These are phyloP conservation scores for Nomada ruficornis DNA, from an alignment of 2,888 invertebrate species.

Conservation along the genomic window DNA sequence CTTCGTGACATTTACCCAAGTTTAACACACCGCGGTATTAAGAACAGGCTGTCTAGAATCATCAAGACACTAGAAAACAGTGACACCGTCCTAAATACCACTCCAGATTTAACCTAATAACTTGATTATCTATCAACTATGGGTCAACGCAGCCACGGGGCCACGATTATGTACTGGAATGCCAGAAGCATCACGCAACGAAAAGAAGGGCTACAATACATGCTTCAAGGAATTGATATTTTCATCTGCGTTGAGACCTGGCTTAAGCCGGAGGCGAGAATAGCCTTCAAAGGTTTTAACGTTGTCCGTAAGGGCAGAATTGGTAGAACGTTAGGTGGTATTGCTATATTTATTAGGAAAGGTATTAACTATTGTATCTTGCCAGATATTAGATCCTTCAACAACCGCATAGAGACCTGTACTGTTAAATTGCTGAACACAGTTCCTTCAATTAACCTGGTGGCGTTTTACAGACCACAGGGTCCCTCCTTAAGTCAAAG, in stretches of 20 bases:
- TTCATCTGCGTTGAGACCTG: conserved; percentile 1
- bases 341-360: background rate
- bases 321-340: conserved; percentile 1
- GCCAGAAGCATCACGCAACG: background rate
- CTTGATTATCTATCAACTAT: background rate
- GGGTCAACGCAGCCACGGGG: no score
- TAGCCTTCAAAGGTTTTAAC: background rate
- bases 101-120: conserved; percentile 1
- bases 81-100: background rate
- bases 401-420: no score
- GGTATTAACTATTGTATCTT: no score
- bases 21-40: background rate
- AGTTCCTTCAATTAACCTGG: no score
- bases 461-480: no score
- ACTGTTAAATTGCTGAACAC: no score
- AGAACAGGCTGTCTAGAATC: background rate
- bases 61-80: conserved; percentile 1
- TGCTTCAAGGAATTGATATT: background rate
- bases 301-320: conserved; percentile 8
- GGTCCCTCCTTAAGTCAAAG: no score
- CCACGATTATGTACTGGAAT: background rate
- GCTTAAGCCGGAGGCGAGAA: background rate
- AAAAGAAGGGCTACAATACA: background rate
- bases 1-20: no score
- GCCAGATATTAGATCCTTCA: no score